phyloP scores from a whole-genome alignment of 1,140 invertebrate species.

The Zaprionus ornatus region DNA sequence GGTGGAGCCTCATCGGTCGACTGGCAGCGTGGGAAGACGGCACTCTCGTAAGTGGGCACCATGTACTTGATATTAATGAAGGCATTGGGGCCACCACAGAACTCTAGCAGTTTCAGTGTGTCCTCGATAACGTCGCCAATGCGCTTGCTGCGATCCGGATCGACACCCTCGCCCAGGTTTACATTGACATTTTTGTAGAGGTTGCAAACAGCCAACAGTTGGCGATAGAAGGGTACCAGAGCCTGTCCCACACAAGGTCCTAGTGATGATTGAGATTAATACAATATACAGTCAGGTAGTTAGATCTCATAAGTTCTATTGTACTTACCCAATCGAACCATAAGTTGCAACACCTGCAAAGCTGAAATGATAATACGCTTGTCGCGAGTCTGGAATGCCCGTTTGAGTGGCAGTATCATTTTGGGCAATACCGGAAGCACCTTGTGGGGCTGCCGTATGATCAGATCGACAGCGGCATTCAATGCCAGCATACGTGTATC shows the following conservation, averaged over 20 bases:
- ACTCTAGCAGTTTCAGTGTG: conserved; percentile 94
- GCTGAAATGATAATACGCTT: conserved; percentile 90
- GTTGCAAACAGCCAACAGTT: conserved; percentile 95
- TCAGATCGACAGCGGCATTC: conserved; percentile 73
- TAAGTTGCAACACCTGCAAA: conserved; percentile 90
- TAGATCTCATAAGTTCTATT: conserved; percentile 46
- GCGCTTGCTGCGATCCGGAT: conserved; percentile 92
- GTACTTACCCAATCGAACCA: conserved; percentile 90
- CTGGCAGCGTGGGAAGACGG: conserved; percentile 85
- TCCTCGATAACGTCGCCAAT: conserved; percentile 95
- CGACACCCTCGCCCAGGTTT: conserved; percentile 90
- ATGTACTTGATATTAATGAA: conserved; percentile 99
- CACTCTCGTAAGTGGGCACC: conserved; percentile 98
- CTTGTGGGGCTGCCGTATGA: conserved; percentile 92
- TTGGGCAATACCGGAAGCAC: conserved; percentile 95
- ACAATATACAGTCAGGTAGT: background rate
- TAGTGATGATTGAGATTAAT: conserved; percentile 5
- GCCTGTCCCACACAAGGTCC: conserved; percentile 89
- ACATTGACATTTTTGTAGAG: conserved; percentile 95
- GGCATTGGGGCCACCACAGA: conserved; percentile 95
- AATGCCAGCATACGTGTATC: conserved; percentile 67
- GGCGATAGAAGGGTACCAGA: conserved; percentile 96
- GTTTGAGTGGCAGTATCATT: conserved; percentile 96
- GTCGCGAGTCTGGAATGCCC: conserved; percentile 92
- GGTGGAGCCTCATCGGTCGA: background rate